Base-by-base conservation (phyloP, 2,797 vertebrate genomes). In the Enteromius trimaculatus region DNA sequence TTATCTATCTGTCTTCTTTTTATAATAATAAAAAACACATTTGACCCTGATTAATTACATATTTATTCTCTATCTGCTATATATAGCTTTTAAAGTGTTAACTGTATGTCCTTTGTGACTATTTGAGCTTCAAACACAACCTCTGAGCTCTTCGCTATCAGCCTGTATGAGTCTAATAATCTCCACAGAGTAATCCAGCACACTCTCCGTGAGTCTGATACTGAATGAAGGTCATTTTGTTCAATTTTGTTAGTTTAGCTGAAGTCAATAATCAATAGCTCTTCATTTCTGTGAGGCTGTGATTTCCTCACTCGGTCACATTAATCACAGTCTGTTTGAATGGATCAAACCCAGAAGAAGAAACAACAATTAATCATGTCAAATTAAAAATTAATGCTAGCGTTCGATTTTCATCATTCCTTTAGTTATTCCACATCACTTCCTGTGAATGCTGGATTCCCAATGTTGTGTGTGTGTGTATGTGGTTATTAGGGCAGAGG, bases 211-310 rank as follows among this genome's bases (percentile, higher is more conserved):
- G 81, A 66, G 81, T 70, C 76, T 19, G 71, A 69, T 17, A 29
- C 60, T 49, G 85, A 81, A 87, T 86, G 86, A 88, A 86, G 62
- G 85, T 86, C 85, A 88, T 60, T 83, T 66, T 82, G 85, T 77
- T 79, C 75, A n/a, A 84, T 87, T 81, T 81, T 74, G 82, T 78
- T 77, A 66, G 82, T 82, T 84, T 75, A 84, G 82, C 84, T 71
- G n/a, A 83, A 80, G 82, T 84, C 84, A 88, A 86, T 88, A 87
- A 88, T 88, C 88, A 88, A 88, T 87, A 87, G 80, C 82, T 80
- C 66, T 82, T 86, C 71, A 85, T 88, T 88, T 84, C 76, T 64
- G 68, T 11, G 51, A 62, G 16, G 23, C 37, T 68, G 69, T 51
- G 69, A 80, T 87, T 83, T 86, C 65, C 34, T 19, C 37, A 23